These are phyloP conservation scores for Pissodes strobi DNA, from an alignment of 1,140 invertebrate genomes.

Conservation along the genomic window DNA sequence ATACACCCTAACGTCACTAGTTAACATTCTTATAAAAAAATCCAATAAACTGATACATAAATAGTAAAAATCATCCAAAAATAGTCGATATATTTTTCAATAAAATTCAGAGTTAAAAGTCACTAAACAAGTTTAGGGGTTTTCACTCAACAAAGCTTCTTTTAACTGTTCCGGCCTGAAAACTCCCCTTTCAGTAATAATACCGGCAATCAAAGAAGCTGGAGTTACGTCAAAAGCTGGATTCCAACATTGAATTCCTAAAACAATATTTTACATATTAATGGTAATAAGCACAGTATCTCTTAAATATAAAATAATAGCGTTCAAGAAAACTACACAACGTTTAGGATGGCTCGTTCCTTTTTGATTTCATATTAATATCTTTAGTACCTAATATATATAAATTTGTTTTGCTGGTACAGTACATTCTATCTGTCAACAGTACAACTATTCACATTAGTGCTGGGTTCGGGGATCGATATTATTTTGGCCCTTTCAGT, in stretches of 20 bases:
- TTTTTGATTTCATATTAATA: too few species aligned
- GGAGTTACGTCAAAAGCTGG: constrained; percentile 99
- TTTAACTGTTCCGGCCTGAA: constrained; percentile 58
- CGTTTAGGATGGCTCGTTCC: too few species aligned
- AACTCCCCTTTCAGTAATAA: constrained; percentile 93
- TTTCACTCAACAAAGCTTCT: constrained; percentile 31
- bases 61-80: constrained; percentile 38
- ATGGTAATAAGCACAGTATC: too few species aligned
- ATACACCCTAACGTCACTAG: background rate
- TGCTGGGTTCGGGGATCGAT: too few species aligned
- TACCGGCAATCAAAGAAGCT: constrained; percentile 87
- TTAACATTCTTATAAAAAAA: constrained; percentile 18
- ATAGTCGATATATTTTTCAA: constrained; percentile 28
- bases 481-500: too few species aligned
- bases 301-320: too few species aligned
- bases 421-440: too few species aligned
- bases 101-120: constrained; percentile 17
- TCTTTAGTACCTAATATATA: too few species aligned
- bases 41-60: constrained; percentile 4
- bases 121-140: constrained; percentile 6
- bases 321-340: too few species aligned
- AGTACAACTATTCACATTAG: too few species aligned
- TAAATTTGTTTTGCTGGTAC: too few species aligned
- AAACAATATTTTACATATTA: too few species aligned
- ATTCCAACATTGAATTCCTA: constrained; percentile 95